Base-by-base conservation (phyloP, 2,888 invertebrate species). In the Aphidius colemani region DNA sequence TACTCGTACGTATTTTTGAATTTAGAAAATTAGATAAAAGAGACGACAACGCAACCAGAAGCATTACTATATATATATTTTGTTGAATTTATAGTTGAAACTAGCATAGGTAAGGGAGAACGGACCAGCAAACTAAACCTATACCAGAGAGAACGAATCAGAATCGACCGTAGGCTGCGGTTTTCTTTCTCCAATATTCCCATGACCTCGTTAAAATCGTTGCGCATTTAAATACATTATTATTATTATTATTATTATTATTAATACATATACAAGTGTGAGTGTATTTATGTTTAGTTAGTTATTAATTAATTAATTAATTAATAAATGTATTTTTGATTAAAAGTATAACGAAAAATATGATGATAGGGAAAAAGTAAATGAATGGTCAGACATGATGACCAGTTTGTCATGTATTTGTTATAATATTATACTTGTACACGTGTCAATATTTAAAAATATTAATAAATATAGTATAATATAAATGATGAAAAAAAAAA, bases 151-250 rank as follows among this genome's bases (percentile, higher is more conserved):
- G 45, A 62, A 62, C 64, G 66, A 62, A 66, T 64, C 66, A 60
- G 64, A 66, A 66, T 66, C 64, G 59, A 66, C 61, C 56, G 44
- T 50, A 50, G 41, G 44, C 53, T 39, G 44, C 45, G 62, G 53
- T 62, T 64, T 67, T 59, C 59, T 61, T 64, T 61, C 55, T 50
- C 57, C 61, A 41, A 64, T 61, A 57, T 64, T 64, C 64, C 61
- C 64, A 61, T 64, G 64, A 64, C 64, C 64, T 61, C 64, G 51
- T 64, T 64, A 51, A 60, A 64, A 64, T 64, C 39, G 44, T 61
- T 61, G 46, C 53, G 51, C 56, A 62, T 60, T 64, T 62, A 43
- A 50, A 62, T 63, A 39, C 50, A 44, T 39, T 44, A 40, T 11
- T 11, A 43, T 11, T 39, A 51, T 13, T 53, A 10, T 1, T 11